Percentiles rank a stretch among this genome's conserved stretches.
Conservation (phyloP, 2,888 invertebrate genomes). For the Caenorhabditis afra region DNA sequence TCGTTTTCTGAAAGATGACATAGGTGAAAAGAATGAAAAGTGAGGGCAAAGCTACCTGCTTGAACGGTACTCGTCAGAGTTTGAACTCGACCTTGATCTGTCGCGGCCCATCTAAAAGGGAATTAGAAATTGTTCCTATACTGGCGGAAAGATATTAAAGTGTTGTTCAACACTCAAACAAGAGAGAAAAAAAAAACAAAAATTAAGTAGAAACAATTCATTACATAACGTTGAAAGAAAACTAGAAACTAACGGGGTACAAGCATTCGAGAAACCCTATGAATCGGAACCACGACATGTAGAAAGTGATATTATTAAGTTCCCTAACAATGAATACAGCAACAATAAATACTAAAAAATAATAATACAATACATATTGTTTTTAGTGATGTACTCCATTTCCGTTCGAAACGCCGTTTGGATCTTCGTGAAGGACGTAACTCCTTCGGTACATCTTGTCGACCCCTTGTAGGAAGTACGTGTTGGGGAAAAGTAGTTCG, state of each 20-base stretch:
- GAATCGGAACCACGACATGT: not conserved
- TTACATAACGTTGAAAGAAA: no score
- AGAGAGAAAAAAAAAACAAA: not conserved
- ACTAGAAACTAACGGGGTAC: conserved; percentile 16
- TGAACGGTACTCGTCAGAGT: conserved; percentile 45
- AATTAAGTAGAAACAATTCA: not conserved
- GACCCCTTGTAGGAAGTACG: conserved; percentile 61
- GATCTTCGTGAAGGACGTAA: conserved; percentile 52
- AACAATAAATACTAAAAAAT: conserved; percentile 30
- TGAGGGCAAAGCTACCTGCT: conserved; percentile 29
- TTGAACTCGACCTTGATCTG: conserved; percentile 46
- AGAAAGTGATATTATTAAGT: no score
- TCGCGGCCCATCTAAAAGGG: conserved; percentile 53
- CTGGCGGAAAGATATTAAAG: not conserved
- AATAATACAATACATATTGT: not conserved
- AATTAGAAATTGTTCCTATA: not conserved
- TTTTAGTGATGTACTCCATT: conserved; percentile 38
- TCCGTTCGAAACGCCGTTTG: conserved; percentile 16
- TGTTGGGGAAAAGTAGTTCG: conserved; percentile 61
- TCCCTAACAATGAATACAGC: not conserved
- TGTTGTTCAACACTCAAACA: not conserved
- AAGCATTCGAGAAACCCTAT: conserved; percentile 26
- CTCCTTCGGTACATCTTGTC: conserved; percentile 60
- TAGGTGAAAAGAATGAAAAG: no score
- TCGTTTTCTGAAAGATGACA: conserved; percentile 34